Evolutionary conservation across 2,797 vertebrate species (phyloP), one percentile per base, ranked within the genome.

Genomic region (Xerus rutilus): DNA sequence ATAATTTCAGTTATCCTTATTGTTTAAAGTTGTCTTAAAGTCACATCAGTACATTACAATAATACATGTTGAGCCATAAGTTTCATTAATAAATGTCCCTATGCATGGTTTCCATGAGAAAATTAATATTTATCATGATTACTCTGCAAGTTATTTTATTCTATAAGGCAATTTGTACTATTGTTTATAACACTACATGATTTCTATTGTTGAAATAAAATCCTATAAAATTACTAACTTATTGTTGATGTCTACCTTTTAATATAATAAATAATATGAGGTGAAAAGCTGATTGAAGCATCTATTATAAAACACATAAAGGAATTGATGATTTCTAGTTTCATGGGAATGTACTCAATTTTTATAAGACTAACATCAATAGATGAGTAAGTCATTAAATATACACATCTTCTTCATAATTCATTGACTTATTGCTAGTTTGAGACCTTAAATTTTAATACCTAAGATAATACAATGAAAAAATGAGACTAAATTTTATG

Each of bases 161-260:
- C 93, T 95, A 92, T 90, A 84, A 93, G 15, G 30, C 15, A 52
- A 97, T 77, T 25, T 78, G 30, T 89, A 93, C 25, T 45, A 14
- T 25, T 0, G 54, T 78, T 95, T 97, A 65, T 93, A 85, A 91
- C 43, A 97, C 52, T 93, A 2, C 0, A 0, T 76, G 21, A 91
- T 45, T 43, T 73, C 7, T 62, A 79, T 47, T 79, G 18, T 97
- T 97, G 82, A 97, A 97, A 86, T 67, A 73, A 94, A 97, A 96
- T 69, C 15, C 12, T 67, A 79, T 96, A 96, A 95, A 97, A 96
- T 97, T 94, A 97, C 97, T 98, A 96, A 97, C 45, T 47, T 35
- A 86, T 21, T 59, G 13, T 65, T 52, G 45, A 70, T 94, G 84
- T 97, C 95, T 96, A 30, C n/a, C 89, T 97, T 96, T 97, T 83